These are phyloP conservation scores for Elegia similella DNA, from an alignment of 2,888 invertebrate genomes.

Conservation along the genomic window DNA sequence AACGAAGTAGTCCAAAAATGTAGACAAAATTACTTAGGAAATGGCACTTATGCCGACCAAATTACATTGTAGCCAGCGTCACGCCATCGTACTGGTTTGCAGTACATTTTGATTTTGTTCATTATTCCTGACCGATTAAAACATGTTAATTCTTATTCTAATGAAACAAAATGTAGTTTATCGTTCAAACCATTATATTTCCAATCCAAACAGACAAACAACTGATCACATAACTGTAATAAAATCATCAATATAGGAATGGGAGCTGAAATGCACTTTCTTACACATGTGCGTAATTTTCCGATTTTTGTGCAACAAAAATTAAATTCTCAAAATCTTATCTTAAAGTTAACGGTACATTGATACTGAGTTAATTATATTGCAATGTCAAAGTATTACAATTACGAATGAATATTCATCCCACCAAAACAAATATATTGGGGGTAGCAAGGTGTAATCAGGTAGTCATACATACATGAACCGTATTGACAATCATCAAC, in stretches of 20 bases:
- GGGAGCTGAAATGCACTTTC: conserved; percentile 14
- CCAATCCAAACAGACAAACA: conserved; percentile 8
- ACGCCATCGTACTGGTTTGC: background rate
- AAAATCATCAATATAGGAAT: conserved; percentile 16
- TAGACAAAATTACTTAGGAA: conserved; percentile 3
- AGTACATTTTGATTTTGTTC: background rate
- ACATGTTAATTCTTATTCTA: conserved; percentile 5
- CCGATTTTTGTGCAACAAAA: conserved; percentile 4
- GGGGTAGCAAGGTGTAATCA: background rate
- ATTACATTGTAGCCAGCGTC: background rate
- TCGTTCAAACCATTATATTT: conserved; percentile 11
- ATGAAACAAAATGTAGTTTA: conserved; percentile 4
- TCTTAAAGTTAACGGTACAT: conserved; percentile 27
- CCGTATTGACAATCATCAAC: background rate
- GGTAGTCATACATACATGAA: background rate
- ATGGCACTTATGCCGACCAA: conserved; percentile 10
- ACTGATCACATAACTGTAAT: conserved; percentile 4
- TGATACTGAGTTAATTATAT: conserved; percentile 48
- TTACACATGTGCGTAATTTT: conserved; percentile 6
- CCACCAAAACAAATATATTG: conserved; percentile 4
- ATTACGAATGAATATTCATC: background rate
- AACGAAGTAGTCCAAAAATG: conserved; percentile 8
- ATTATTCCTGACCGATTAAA: background rate
- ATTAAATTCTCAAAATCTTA: conserved; percentile 1
- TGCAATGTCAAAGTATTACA: conserved; percentile 50